Evolutionary conservation across 1,140 invertebrate species (phyloP), one percentile per base, ranked within the genome.

Genomic region (Cyclina sinensis): DNA sequence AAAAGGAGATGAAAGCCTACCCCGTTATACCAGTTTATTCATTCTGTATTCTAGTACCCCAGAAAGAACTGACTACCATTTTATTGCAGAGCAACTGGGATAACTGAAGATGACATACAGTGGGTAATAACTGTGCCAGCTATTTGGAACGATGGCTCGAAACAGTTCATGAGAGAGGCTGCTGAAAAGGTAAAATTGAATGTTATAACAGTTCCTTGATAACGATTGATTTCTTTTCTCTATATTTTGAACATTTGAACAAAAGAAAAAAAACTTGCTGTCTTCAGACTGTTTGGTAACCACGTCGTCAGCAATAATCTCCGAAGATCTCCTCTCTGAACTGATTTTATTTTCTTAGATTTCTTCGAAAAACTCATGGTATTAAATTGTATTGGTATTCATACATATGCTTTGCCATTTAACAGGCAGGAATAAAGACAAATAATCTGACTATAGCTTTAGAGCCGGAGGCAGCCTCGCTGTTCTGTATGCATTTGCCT

Each of bases 401-500:
- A 51, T 9, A 35, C 35, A 16, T 21, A 27, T 78, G 37, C 48
- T 18, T 88, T 81, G 0, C n/a, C 39, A 43, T 39, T 43, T n/a
- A 16, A 37, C 88, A 96, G 96, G 96, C 96, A 35, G 96, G 96
- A 24, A 94, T 96, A 18, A 92, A 94, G 68, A 95, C 95, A 32
- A 95, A 96, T 39, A 94, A 95, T 39, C 91, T 97, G 9, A 83
- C 96, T 14, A 96, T 97, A 79, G 96, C 96, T 7, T 91, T 97
- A 68, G 96, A 97, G 92, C 96, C 96, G 0, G 96, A 97, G 94
- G 96, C 96, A 30, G 96, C 96, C 24, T 96, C 96, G 0, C 94
- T 96, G 21, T 96, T 96, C 86, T 96, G 96, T 84, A 90, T 96
- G 54, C 93, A 95, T 87, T 92, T 90, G 1, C 89, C 91, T 14